Percentiles rank a stretch among this genome's conserved stretches.
Conservation (phyloP, 2,797 vertebrate genomes). For the Diplodus puntazzo region DNA sequence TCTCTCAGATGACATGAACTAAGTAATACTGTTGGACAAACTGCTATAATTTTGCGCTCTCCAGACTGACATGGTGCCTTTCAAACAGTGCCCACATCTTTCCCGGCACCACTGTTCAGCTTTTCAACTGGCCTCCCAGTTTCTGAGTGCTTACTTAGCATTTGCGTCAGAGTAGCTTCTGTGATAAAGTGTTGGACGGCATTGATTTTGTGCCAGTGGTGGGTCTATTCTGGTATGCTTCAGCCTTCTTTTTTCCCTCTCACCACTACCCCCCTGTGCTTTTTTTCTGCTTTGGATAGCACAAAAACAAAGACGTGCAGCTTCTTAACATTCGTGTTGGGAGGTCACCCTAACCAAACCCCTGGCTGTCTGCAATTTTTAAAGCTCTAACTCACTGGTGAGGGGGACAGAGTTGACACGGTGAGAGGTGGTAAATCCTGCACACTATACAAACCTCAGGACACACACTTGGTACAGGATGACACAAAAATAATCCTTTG, state of each 20-base stretch:
- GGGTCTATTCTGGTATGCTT: slow-evolving; percentile 68
- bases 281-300: slow-evolving; percentile 57
- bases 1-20: background rate
- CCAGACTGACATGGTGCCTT: slow-evolving; percentile 11
- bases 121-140: slow-evolving; percentile 42
- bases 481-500: background rate
- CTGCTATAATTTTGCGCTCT: background rate
- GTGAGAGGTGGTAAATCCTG: slow-evolving; percentile 2
- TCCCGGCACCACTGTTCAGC: slow-evolving; percentile 43
- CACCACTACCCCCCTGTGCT: slow-evolving; percentile 23
- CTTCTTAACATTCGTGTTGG: slow-evolving; percentile 32
- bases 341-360: slow-evolving; percentile 46
- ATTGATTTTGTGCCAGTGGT: slow-evolving; percentile 83
- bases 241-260: slow-evolving; percentile 25
- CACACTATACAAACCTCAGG: background rate
- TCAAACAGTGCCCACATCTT: slow-evolving; percentile 26
- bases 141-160: slow-evolving; percentile 78
- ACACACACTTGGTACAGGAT: background rate
- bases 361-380: slow-evolving; percentile 26
- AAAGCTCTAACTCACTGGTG: slow-evolving; percentile 21
- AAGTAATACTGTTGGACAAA: background rate
- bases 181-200: slow-evolving; percentile 70
- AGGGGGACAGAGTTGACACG: background rate
- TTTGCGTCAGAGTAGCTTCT: slow-evolving; percentile 73
- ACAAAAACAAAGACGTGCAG: slow-evolving; percentile 60